Conservation (phyloP, 2,888 invertebrate species). For the Meganola albula region DNA sequence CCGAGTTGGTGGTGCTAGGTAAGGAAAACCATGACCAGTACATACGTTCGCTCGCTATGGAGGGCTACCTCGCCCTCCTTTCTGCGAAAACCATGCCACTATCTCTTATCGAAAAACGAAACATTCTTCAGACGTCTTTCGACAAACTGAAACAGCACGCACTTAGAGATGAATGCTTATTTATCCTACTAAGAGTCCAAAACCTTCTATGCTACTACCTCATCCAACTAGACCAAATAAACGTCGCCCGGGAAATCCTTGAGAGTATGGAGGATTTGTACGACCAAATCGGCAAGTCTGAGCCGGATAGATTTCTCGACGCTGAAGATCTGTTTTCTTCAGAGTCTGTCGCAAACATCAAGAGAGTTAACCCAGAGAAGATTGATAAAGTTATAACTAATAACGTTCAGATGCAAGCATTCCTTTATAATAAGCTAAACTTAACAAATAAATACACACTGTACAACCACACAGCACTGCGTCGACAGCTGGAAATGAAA, state of each 20-base stretch:
- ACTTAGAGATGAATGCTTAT: conserved; percentile 59
- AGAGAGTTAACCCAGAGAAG: conserved; percentile 62
- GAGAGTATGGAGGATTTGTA: conserved; percentile 69
- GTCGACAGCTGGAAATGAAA: conserved; percentile 74
- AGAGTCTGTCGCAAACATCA: conserved; percentile 44
- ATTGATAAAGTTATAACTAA: conserved; percentile 78
- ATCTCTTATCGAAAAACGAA: conserved; percentile 50
- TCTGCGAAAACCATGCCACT: conserved; percentile 58
- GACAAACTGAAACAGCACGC: conserved; percentile 55
- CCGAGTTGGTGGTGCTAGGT: conserved; percentile 51
- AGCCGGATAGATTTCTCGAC: conserved; percentile 53
- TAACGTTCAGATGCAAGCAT: conserved; percentile 80
- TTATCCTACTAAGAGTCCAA: conserved; percentile 74
- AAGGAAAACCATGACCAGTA: conserved; percentile 56
- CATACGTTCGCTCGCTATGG: conserved; percentile 61
- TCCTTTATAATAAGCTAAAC: conserved; percentile 76
- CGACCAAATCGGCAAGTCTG: conserved; percentile 49
- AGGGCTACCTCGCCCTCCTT: conserved; percentile 58
- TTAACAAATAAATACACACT: conserved; percentile 70
- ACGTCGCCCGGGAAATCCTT: conserved; percentile 65
- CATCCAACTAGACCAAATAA: conserved; percentile 69
- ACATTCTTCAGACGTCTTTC: conserved; percentile 47
- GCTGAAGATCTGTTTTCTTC: conserved; percentile 75
- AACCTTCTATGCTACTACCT: conserved; percentile 78
- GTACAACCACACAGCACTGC: conserved; percentile 76